These are phyloP conservation scores for Drosophila yooni DNA, from an alignment of 2,888 invertebrate genomes.

Conservation along the genomic window DNA sequence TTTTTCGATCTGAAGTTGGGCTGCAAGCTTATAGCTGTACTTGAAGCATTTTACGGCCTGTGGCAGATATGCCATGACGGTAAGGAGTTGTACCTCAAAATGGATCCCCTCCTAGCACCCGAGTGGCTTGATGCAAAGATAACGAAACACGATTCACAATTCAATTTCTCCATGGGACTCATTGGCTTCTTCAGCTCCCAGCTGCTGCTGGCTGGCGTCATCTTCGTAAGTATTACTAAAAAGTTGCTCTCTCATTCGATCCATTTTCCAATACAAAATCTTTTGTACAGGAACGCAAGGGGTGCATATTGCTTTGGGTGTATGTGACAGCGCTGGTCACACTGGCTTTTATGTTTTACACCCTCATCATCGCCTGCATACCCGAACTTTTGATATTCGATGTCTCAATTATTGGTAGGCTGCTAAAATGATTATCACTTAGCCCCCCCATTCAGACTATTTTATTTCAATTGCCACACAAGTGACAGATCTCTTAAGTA, in stretches of 20 bases:
- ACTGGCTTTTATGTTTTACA: conserved; percentile 24
- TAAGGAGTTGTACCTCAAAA: not conserved
- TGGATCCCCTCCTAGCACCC: not conserved
- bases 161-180: conserved; percentile 19
- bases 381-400: conserved; percentile 23
- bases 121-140: not conserved
- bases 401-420: conserved; percentile 31
- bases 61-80: conserved; percentile 13
- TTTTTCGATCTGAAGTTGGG: conserved; percentile 38
- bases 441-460: not conserved
- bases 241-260: too few relatives aligned
- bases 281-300: conserved; percentile 30
- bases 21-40: conserved; percentile 51
- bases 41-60: conserved; percentile 31
- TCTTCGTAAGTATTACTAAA: conserved; percentile 34
- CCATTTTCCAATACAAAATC: too few relatives aligned
- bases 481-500: not conserved
- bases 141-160: not conserved
- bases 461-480: not conserved
- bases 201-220: conserved; percentile 26
- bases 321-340: conserved; percentile 4
- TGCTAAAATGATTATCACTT: not conserved
- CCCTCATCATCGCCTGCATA: conserved; percentile 18
- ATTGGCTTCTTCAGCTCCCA: conserved; percentile 6
- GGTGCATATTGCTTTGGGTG: conserved; percentile 50